Base-by-base conservation (phyloP, 2,888 invertebrate species). In the Drosophila kuntzei region DNA sequence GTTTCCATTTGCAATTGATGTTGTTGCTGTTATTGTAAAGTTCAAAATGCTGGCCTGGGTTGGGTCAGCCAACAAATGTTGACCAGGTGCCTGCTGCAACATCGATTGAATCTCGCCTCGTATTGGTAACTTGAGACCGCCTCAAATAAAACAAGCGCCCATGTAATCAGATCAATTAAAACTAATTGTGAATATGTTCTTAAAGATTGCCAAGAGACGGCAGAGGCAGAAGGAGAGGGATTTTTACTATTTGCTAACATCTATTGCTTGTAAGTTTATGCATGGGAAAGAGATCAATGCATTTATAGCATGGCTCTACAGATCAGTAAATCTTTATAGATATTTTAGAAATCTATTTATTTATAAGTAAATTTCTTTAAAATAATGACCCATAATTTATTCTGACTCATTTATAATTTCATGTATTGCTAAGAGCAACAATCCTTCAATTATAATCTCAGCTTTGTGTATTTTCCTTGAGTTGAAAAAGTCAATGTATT, bases 161-260 rank as follows among this genome's bases (percentile, higher is more conserved):
- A 20, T 74, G 69, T 79, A 79, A 84, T 84, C 85, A 74, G 85
- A 84, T 84, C 82, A 83, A 83, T 83, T 83, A 87, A 81, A 72
- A 71, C 76, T 78, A 87, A 82, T 84, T 82, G 72, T 67, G 41
- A 49, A 39, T 55, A 36, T 61, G 50, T 69, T 63, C 67, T 57
- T 51, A 54, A 32, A 6, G 22, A 41, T 51, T 54, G 29, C 12
- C 20, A 7, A n/a, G 44, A 18, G 18, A 3, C 9, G 41, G 51
- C 39, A 36, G 55, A 5, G 46, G 6, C 7, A 20, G 14, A 18
- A 11, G 32, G 6, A 12, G 34, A 9, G 16, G 2, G 18, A 11
- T 12, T 29, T 43, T 20, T 25, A 32, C 32, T 5, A 32, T 41
- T 5, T 34, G 11, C 53, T 11, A 20, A 9, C 18, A 27, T 39